Evolutionary conservation across 37 sponge, comb jelly and placozoan species (phyloP).

Genomic region (Oscarella lobularis): DNA sequence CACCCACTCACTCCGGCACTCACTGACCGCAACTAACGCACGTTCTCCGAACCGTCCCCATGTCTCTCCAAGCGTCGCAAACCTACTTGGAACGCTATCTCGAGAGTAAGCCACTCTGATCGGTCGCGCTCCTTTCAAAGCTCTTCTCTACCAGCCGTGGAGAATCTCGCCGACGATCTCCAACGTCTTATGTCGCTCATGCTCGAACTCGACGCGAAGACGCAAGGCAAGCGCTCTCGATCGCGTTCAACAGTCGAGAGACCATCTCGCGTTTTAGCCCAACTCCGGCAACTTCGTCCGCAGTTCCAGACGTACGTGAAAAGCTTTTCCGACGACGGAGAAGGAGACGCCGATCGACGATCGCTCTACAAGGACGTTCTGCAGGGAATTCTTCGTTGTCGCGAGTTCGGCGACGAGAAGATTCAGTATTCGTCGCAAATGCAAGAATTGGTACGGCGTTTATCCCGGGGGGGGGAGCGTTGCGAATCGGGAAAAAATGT

Average conservation of each 20-base stretch:
- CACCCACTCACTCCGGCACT: too few species aligned
- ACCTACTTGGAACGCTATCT: neutral
- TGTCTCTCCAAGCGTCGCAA: slow-evolving; percentile 1
- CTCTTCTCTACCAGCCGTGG: slow-evolving; percentile 40
- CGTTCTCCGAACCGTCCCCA: too few species aligned
- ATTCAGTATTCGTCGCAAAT: slow-evolving; percentile 87
- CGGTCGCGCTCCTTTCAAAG: neutral
- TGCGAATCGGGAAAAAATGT: too few species aligned
- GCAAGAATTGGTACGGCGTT: slow-evolving; percentile 62
- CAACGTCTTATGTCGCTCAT: slow-evolving; percentile 84
- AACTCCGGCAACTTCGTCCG: slow-evolving; percentile 22
- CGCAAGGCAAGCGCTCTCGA: slow-evolving; percentile 37
- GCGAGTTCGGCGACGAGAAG: slow-evolving; percentile 79
- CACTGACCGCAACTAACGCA: too few species aligned
- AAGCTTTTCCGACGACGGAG: slow-evolving; percentile 14
- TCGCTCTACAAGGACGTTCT: slow-evolving; percentile 54
- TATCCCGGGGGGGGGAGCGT: neutral
- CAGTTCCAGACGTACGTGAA: slow-evolving; percentile 15
- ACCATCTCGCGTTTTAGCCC: too few species aligned
- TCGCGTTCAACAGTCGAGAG: too few species aligned
- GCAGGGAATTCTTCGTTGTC: slow-evolving; percentile 22
- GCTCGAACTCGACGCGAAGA: slow-evolving; percentile 66
- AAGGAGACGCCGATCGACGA: slow-evolving; percentile 20
- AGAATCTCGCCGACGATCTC: slow-evolving; percentile 75
- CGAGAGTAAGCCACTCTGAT: neutral